Evolutionary conservation across 2,888 invertebrate species (phyloP).

Genomic region (Microplitis deprimator): DNA sequence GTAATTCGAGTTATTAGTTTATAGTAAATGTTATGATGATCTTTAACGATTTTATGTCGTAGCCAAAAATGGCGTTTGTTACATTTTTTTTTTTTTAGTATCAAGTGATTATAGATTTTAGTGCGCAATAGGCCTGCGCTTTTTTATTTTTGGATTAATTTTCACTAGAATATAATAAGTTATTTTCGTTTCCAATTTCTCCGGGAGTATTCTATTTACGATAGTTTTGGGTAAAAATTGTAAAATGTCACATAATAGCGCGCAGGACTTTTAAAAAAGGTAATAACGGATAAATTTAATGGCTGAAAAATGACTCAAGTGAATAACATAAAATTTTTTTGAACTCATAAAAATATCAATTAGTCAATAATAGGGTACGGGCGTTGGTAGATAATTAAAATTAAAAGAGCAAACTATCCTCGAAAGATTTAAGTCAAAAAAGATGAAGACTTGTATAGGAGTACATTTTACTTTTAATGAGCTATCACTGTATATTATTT

Average conservation of each 20-base stretch:
- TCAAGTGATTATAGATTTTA: slow-evolving; percentile 42
- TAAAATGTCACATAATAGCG: neutral
- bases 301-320: neutral
- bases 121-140: slow-evolving; percentile 21
- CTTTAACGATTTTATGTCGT: slow-evolving; percentile 2
- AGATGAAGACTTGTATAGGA: neutral
- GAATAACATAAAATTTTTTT: neutral
- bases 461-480: slow-evolving; percentile 17
- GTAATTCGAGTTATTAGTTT: slow-evolving; percentile 42
- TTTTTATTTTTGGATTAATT: neutral
- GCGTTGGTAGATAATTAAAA: neutral
- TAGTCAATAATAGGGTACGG: neutral
- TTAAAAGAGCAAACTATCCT: neutral
- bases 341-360: neutral
- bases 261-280: neutral
- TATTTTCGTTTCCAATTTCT: neutral
- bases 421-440: neutral
- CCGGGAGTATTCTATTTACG: too few relatives aligned
- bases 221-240: neutral
- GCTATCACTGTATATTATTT: slow-evolving; percentile 30
- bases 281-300: neutral
- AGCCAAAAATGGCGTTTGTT: slow-evolving; percentile 37
- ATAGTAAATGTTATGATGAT: slow-evolving; percentile 38
- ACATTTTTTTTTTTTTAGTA: slow-evolving; percentile 47
- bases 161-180: neutral